phyloP scores from a whole-genome alignment of 2,888 invertebrate genomes.

The Orthonychiurus folsomi region DNA sequence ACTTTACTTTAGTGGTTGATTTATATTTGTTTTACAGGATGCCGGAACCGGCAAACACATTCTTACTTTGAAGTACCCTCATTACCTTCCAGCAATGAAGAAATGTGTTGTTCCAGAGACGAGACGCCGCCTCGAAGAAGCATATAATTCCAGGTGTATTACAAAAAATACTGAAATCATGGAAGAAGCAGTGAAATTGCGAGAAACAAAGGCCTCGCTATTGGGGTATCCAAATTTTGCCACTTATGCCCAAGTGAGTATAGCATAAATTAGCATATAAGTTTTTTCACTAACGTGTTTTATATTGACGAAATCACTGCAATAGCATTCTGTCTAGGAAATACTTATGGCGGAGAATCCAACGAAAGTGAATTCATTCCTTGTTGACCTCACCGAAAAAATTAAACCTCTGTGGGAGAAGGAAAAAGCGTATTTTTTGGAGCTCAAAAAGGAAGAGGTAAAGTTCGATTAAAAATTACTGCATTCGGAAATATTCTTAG shows the following conservation, averaged over 20 bases:
- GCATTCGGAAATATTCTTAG: background rate
- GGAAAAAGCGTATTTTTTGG: slow-evolving; percentile 44
- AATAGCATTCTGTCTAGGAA: slow-evolving; percentile 40
- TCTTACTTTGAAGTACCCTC: slow-evolving; percentile 48
- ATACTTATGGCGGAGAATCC: slow-evolving; percentile 48
- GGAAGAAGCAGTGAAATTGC: slow-evolving; percentile 46
- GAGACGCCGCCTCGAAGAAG: slow-evolving; percentile 44
- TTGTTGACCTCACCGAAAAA: slow-evolving; percentile 44
- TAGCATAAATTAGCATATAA: background rate
- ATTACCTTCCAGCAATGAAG: slow-evolving; percentile 48
- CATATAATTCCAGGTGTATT: slow-evolving; percentile 47
- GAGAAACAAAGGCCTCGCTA: slow-evolving; percentile 46
- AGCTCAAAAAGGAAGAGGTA: slow-evolving; percentile 48
- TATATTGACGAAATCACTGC: background rate
- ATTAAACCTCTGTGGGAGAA: slow-evolving; percentile 45
- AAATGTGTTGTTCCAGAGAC: slow-evolving; percentile 46
- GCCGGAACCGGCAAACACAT: slow-evolving; percentile 44
- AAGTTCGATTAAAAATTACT: slow-evolving; percentile 11
- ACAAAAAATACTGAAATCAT: slow-evolving; percentile 46
- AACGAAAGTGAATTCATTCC: slow-evolving; percentile 45
- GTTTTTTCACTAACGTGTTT: background rate
- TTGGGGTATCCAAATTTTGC: slow-evolving; percentile 47
- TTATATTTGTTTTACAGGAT: slow-evolving; percentile 15
- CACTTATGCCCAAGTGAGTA: slow-evolving; percentile 45
- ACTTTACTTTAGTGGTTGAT: too few relatives aligned